These are phyloP conservation scores for Heterocephalus glaber DNA, from an alignment of 2,113 vertebrate genomes.

Conservation along the genomic window DNA sequence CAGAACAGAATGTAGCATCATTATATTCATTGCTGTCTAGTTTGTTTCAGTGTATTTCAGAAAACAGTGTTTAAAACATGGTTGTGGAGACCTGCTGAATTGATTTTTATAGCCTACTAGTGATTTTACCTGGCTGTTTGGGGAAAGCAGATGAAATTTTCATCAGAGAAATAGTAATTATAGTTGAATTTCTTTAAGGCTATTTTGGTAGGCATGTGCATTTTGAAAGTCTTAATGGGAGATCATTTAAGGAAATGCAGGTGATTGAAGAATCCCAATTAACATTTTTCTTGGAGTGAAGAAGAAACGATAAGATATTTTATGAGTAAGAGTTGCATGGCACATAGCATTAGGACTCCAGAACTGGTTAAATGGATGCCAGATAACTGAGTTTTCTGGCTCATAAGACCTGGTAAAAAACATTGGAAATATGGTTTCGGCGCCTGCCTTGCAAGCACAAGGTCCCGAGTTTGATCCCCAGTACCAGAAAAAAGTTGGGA, in stretches of 20 bases:
- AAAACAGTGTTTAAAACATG: not conserved
- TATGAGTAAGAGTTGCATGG: not conserved
- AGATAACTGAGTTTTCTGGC: not conserved
- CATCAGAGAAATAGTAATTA: not conserved
- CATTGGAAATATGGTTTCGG: too few relatives aligned
- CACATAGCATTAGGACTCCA: not conserved
- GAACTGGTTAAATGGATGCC: not conserved
- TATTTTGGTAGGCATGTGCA: conserved; percentile 17
- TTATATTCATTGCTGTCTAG: not conserved
- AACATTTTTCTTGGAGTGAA: not conserved
- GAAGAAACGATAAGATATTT: conserved; percentile 3
- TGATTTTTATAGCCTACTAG: conserved; percentile 2
- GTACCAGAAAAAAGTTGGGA: too few relatives aligned
- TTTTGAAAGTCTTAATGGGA: not conserved
- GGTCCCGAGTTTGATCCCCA: too few relatives aligned
- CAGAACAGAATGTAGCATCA: conserved; percentile 5
- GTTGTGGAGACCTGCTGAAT: not conserved
- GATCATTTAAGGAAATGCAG: conserved; percentile 6
- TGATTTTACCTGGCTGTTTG: not conserved
- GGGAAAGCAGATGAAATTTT: conserved; percentile 15
- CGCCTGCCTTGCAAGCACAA: too few relatives aligned
- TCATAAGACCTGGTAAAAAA: not conserved
- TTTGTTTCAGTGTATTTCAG: conserved; percentile 37
- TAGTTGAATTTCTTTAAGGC: conserved; percentile 29
- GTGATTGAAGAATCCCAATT: conserved; percentile 1